Percentiles rank a stretch among this genome's conserved stretches.
These are phyloP conservation scores for Cephus pygmeus DNA, from an alignment of 2,888 invertebrate genomes.

Conservation along the genomic window DNA sequence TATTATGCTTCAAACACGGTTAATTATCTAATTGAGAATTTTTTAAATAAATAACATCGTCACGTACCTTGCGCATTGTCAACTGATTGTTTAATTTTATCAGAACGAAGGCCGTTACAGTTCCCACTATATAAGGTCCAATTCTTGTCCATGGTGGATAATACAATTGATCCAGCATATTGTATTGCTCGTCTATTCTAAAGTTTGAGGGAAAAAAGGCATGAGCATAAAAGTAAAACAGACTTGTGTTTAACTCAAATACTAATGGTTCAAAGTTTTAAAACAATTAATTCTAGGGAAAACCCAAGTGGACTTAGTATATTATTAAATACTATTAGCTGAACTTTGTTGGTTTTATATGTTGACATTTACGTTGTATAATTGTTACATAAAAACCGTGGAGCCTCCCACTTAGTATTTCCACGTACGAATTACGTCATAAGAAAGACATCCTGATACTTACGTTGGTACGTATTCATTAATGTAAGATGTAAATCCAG, in stretches of 20 bases:
- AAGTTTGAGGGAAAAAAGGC: background rate
- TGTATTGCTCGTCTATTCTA: constrained; percentile 64
- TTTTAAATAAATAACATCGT: background rate
- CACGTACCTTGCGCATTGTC: constrained; percentile 44
- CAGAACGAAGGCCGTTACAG: constrained; percentile 66
- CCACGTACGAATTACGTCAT: background rate
- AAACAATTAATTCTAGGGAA: background rate
- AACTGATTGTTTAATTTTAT: constrained; percentile 51
- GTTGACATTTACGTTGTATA: background rate
- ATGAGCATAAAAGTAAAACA: background rate
- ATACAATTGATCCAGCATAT: constrained; percentile 63
- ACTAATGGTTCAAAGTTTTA: background rate
- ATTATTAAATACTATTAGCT: background rate
- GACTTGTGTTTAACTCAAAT: background rate
- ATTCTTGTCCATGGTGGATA: constrained; percentile 69
- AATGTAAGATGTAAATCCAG: constrained; percentile 61
- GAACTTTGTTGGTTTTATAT: background rate
- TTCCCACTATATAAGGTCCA: constrained; percentile 68
- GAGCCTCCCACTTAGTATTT: background rate
- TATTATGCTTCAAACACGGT: background rate
- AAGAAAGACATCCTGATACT: constrained; percentile 38
- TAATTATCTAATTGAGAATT: background rate
- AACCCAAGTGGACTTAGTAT: background rate
- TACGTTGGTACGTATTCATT: constrained; percentile 66
- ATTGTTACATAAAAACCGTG: background rate